A percentile compares a stretch with the other conserved stretches of the same genome.
Evolutionary conservation across 1,140 invertebrate genomes (phyloP).

Genomic region (Mycetomoellerius zeteki): DNA sequence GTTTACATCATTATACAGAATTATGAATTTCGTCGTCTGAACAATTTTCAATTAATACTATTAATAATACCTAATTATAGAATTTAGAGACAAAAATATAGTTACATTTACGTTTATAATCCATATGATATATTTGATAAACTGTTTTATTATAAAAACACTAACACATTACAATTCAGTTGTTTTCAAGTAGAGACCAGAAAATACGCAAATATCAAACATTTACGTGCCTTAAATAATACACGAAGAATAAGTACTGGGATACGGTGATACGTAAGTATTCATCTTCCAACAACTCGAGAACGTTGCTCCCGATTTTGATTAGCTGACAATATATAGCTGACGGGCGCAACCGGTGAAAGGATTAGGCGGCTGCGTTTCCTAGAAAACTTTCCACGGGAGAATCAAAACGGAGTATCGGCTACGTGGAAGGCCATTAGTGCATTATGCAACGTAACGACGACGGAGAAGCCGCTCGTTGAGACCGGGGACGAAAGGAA

Average conservation of each 20-base stretch:
- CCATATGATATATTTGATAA: neutral
- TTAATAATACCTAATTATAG: neutral
- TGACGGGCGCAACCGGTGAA: conserved; percentile 40
- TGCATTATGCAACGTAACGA: conserved; percentile 64
- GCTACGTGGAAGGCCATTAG: conserved; percentile 63
- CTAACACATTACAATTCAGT: neutral
- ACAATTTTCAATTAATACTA: neutral
- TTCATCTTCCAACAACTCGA: neutral
- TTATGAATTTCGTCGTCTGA: neutral
- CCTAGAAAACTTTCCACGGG: conserved; percentile 55
- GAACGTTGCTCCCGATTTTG: conserved; percentile 47
- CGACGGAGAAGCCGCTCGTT: conserved; percentile 53
- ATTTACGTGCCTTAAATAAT: neutral
- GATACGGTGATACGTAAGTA: neutral
- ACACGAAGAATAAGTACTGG: neutral
- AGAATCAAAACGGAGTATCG: conserved; percentile 62
- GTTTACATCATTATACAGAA: neutral
- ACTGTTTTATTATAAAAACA: neutral
- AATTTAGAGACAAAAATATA: neutral
- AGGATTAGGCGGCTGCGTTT: conserved; percentile 50
- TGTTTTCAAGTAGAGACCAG: neutral
- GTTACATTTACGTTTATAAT: neutral
- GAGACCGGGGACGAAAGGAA: conserved; percentile 53
- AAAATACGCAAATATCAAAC: neutral
- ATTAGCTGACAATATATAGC: conserved; percentile 34